Percentiles rank a stretch among this genome's conserved stretches.
Conservation (phyloP, 2,888 invertebrate genomes). For the Acronicta alni region DNA sequence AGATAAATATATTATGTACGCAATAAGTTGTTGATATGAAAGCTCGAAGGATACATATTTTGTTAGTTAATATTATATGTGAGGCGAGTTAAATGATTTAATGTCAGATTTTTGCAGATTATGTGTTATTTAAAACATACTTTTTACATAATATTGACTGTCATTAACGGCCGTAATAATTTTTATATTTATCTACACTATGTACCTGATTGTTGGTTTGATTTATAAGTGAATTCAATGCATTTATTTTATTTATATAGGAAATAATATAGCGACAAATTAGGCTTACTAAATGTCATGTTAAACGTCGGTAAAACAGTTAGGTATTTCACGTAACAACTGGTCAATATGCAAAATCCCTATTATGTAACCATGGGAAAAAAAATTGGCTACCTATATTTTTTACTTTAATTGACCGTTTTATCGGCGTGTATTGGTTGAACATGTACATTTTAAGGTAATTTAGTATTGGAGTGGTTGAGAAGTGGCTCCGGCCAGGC, state of each 20-base stretch:
- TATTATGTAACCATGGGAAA: neutral
- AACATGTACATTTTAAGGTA: conserved; percentile 50
- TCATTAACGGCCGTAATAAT: conserved; percentile 48
- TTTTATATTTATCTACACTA: conserved; percentile 37
- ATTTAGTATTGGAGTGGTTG: conserved; percentile 60
- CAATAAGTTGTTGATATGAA: conserved; percentile 49
- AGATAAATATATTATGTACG: conserved; percentile 27
- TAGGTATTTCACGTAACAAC: conserved; percentile 25
- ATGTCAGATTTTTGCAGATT: conserved; percentile 19
- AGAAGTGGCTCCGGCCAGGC: conserved; percentile 76
- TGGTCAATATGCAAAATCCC: neutral
- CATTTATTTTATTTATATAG: conserved; percentile 35
- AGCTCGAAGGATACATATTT: conserved; percentile 7
- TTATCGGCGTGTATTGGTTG: conserved; percentile 26
- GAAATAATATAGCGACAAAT: conserved; percentile 27
- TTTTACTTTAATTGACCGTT: conserved; percentile 27
- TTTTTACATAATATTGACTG: conserved; percentile 38
- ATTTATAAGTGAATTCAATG: conserved; percentile 37
- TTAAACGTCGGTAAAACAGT: conserved; percentile 23
- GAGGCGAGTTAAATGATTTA: conserved; percentile 15
- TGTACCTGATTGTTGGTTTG: conserved; percentile 58
- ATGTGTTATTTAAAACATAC: conserved; percentile 30
- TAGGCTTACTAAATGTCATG: conserved; percentile 44
- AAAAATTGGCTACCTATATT: conserved; percentile 30
- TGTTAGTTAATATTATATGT: no score